These are phyloP conservation scores for Myripristis murdjan DNA, from an alignment of 2,797 vertebrate species.

Conservation along the genomic window DNA sequence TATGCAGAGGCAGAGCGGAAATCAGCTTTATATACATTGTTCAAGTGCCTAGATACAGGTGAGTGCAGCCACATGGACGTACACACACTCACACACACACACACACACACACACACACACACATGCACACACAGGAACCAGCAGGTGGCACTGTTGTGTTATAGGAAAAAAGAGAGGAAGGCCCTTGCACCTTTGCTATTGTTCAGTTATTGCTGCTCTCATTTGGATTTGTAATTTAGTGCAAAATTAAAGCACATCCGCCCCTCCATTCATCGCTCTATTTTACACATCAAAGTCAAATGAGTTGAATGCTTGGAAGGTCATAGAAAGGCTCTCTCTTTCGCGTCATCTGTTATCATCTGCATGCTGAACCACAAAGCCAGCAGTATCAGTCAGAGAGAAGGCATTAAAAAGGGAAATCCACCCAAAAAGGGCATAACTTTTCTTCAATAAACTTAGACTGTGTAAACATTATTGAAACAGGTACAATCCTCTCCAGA, in stretches of 20 bases:
- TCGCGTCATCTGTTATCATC: slow-evolving; percentile 58
- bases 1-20: too few relatives aligned
- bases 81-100: too few relatives aligned
- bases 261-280: slow-evolving; percentile 61
- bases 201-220: slow-evolving; percentile 59
- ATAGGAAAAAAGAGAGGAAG: neutral
- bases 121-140: too few relatives aligned
- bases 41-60: too few relatives aligned
- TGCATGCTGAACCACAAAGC: slow-evolving; percentile 28
- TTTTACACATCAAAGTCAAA: slow-evolving; percentile 79
- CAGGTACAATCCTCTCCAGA: neutral
- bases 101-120: too few relatives aligned
- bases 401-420: slow-evolving; percentile 42
- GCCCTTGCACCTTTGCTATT: slow-evolving; percentile 41
- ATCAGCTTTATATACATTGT: too few relatives aligned
- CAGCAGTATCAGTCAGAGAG: slow-evolving; percentile 26
- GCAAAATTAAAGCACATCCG: slow-evolving; percentile 61
- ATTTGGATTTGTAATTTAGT: slow-evolving; percentile 68
- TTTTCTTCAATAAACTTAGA: slow-evolving; percentile 16
- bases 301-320: slow-evolving; percentile 68
- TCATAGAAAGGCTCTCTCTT: slow-evolving; percentile 42
- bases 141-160: slow-evolving; percentile 75
- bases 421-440: slow-evolving; percentile 17
- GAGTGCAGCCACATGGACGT: too few relatives aligned
- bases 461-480: slow-evolving; percentile 16